phyloP scores from a whole-genome alignment of 2,888 invertebrate genomes.

The Trachelus stipa region DNA sequence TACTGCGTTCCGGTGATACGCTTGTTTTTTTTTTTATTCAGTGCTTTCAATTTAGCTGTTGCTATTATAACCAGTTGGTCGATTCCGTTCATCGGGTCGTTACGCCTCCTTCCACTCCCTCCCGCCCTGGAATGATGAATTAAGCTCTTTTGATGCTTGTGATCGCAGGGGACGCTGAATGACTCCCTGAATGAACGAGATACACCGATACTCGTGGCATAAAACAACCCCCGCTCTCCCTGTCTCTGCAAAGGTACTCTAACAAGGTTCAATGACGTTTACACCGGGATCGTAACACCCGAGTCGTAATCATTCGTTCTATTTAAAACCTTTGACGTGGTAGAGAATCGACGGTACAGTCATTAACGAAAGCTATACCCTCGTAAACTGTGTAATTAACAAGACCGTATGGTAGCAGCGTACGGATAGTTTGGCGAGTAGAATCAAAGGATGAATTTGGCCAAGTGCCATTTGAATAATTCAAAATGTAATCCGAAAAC shows the following conservation, averaged over 20 bases:
- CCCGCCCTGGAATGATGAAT: background rate
- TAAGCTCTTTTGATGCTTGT: background rate
- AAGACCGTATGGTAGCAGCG: background rate
- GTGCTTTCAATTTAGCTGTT: background rate
- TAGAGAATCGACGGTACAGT: background rate
- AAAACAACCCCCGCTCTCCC: background rate
- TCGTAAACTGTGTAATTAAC: background rate
- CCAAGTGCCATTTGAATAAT: background rate
- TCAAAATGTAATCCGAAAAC: background rate
- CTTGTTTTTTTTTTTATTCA: background rate
- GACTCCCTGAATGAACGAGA: background rate
- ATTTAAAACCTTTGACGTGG: background rate
- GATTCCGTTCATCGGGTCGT: background rate
- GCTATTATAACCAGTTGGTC: background rate
- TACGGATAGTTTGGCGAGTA: background rate
- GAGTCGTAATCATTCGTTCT: background rate
- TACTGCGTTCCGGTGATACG: background rate
- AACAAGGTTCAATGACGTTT: background rate
- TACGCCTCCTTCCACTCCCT: background rate
- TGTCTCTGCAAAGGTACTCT: background rate
- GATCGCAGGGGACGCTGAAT: background rate
- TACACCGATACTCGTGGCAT: background rate
- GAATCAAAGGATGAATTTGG: background rate
- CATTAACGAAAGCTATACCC: background rate
- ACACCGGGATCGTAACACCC: background rate